Evolutionary conservation across 64 coral and sea anemone genomes (phyloP).

Genomic region (Pocillopora damicornis): DNA sequence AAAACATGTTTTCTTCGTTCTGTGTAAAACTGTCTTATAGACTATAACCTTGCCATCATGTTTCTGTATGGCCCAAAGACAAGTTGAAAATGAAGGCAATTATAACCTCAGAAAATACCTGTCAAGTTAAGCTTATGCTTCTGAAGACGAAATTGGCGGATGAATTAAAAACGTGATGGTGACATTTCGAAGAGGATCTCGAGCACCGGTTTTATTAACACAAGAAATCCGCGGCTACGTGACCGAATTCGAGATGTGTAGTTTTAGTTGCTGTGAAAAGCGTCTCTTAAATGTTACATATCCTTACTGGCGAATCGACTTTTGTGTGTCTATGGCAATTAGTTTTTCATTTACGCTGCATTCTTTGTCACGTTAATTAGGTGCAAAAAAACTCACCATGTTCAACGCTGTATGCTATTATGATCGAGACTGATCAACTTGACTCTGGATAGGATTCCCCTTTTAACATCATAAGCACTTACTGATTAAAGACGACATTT

Average conservation of each 20-base stretch:
- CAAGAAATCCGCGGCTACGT: background rate
- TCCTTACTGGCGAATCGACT: constrained; percentile 10
- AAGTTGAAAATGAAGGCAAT: constrained; percentile 1
- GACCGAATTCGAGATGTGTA: background rate
- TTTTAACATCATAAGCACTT: background rate
- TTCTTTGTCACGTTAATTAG: constrained; percentile 11
- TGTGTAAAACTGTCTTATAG: background rate
- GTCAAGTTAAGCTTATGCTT: background rate
- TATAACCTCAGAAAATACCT: background rate
- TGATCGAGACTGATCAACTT: background rate
- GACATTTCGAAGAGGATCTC: background rate
- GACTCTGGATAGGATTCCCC: background rate
- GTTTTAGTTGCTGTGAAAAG: constrained; percentile 32
- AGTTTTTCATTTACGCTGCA: constrained; percentile 14
- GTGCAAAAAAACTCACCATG: constrained; percentile 24
- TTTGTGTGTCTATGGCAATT: background rate
- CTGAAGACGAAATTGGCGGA: background rate
- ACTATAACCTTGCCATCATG: background rate
- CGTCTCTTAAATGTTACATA: background rate
- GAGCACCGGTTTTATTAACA: background rate
- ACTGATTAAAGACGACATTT: background rate
- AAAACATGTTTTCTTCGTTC: background rate
- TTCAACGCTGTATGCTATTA: background rate
- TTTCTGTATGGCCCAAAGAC: background rate
- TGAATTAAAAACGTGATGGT: background rate